Percentiles rank a stretch among this genome's conserved stretches.
Evolutionary conservation across 2,888 invertebrate species (phyloP).

Genomic region (Pomacea canaliculata): DNA sequence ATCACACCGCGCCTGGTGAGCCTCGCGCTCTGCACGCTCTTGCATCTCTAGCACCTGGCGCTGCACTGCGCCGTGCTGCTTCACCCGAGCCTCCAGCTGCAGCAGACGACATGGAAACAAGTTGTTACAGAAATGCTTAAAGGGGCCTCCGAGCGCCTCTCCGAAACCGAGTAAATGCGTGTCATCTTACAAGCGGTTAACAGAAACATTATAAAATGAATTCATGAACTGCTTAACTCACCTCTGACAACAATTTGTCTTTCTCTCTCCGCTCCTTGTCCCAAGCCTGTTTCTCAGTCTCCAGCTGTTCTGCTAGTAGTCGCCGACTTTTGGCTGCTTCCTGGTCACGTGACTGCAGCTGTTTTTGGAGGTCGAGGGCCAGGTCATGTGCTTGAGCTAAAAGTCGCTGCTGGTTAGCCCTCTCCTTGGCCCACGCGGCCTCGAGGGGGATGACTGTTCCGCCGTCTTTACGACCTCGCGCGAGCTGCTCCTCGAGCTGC

Average conservation of each 20-base stretch:
- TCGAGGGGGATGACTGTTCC: slow-evolving; percentile 47
- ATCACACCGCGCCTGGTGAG: slow-evolving; percentile 18
- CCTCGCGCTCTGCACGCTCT: slow-evolving; percentile 13
- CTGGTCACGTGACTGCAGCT: slow-evolving; percentile 58
- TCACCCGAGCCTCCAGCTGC: slow-evolving; percentile 18
- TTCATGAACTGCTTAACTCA: slow-evolving; percentile 17
- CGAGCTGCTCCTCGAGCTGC: slow-evolving; percentile 57
- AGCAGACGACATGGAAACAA: not conserved
- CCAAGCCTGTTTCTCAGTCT: slow-evolving; percentile 44
- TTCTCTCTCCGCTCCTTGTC: slow-evolving; percentile 46
- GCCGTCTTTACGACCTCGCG: slow-evolving; percentile 41
- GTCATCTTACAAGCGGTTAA: too few relatives aligned
- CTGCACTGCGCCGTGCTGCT: slow-evolving; percentile 14
- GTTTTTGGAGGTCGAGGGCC: slow-evolving; percentile 60
- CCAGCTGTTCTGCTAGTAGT: slow-evolving; percentile 82
- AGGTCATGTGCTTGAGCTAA: slow-evolving; percentile 59
- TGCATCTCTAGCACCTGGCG: slow-evolving; percentile 14
- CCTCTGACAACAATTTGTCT: slow-evolving; percentile 49
- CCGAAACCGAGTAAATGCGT: too few relatives aligned
- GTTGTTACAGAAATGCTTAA: too few relatives aligned
- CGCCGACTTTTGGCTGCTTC: slow-evolving; percentile 69
- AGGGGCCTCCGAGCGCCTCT: too few relatives aligned
- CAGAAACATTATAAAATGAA: too few relatives aligned
- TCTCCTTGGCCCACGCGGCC: slow-evolving; percentile 58
- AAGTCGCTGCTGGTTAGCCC: slow-evolving; percentile 55